phyloP scores from a whole-genome alignment of 2,797 vertebrate genomes.

The Salarias fasciatus region DNA sequence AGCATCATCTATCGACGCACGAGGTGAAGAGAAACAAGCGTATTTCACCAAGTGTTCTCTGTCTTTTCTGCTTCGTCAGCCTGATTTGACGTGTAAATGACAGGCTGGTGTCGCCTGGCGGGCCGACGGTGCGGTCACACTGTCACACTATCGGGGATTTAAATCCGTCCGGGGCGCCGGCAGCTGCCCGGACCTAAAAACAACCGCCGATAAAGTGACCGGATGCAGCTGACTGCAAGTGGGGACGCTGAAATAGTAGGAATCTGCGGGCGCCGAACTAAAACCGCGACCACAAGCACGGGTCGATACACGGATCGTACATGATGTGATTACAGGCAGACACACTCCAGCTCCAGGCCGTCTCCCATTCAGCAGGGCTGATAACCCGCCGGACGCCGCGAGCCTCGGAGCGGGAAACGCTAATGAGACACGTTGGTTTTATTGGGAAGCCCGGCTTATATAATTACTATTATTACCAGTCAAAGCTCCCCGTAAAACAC shows the following conservation, averaged over 20 bases:
- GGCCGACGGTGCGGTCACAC: no score
- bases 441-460: constrained; percentile 59
- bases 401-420: constrained; percentile 31
- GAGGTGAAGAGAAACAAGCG: no score
- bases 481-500: constrained; percentile 47
- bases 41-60: no score
- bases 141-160: constrained; percentile 16
- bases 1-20: no score
- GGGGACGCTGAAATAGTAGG: no score
- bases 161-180: constrained; percentile 5
- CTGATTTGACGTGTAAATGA: not conserved
- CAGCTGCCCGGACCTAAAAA: constrained; percentile 11
- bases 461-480: constrained; percentile 70
- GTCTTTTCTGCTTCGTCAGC: not conserved
- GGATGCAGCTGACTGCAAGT: no score
- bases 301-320: constrained; percentile 22
- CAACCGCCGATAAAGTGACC: not conserved
- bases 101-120: no score
- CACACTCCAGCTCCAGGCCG: constrained; percentile 7
- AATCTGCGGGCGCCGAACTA: no score
- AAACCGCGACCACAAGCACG: constrained; percentile 36
- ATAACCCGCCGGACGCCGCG: constrained; percentile 35
- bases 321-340: not conserved
- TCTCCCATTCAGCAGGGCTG: constrained; percentile 11
- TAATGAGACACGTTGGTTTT: constrained; percentile 64